Evolutionary conservation across 2,113 vertebrate genomes (phyloP).

Genomic region (Gallinago paraguaiae): DNA sequence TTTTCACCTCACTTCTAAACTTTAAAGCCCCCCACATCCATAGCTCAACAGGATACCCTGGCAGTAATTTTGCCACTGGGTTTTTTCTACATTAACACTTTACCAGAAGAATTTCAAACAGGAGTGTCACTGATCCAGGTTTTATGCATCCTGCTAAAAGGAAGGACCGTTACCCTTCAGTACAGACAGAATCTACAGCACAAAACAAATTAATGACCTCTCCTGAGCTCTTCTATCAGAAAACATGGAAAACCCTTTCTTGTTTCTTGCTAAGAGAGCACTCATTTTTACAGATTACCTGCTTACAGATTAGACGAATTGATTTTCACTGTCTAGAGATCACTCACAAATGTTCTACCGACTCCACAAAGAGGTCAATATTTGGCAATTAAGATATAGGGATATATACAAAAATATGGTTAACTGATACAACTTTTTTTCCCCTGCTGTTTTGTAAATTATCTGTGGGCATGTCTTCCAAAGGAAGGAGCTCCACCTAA

Average conservation of each 20-base stretch:
- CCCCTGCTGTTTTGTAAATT: background rate
- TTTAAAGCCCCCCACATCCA: background rate
- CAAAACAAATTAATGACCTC: background rate
- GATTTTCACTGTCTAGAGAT: background rate
- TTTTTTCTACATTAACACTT: background rate
- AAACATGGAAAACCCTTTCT: background rate
- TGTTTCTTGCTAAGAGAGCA: background rate
- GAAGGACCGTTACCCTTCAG: background rate
- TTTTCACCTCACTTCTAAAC: background rate
- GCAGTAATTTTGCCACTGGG: background rate
- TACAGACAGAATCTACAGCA: background rate
- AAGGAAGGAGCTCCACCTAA: background rate
- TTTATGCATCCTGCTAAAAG: background rate
- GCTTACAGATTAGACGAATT: background rate
- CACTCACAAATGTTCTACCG: background rate
- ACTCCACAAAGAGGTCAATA: background rate
- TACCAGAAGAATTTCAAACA: background rate
- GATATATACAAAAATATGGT: background rate
- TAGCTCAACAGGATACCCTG: background rate
- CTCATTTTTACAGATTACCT: background rate
- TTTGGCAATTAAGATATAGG: background rate
- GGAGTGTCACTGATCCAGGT: background rate
- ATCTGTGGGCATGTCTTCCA: background rate
- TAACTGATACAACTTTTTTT: background rate
- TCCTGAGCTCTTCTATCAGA: background rate